Evolutionary conservation across 2,888 invertebrate species (phyloP), one percentile per base, ranked within the genome.

Genomic region (Dryomyza anilis): DNA sequence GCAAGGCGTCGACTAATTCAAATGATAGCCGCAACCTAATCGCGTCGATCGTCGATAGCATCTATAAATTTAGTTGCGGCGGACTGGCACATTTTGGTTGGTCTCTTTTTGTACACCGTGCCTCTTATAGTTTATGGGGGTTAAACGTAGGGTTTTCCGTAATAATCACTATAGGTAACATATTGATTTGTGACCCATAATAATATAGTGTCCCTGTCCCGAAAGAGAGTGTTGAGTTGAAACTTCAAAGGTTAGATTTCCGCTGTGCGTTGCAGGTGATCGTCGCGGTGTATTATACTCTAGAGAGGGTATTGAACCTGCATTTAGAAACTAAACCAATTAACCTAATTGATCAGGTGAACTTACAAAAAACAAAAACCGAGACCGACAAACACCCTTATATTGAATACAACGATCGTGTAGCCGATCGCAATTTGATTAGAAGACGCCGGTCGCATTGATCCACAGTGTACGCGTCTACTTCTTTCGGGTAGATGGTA

Each of bases 111-210:
- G n/a, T n/a, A n/a, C 16, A 55, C 3, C 16, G n/a, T 46, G 45
- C 16, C 10, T 58, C 45, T 29, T 45, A 30, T 58, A 30, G 45
- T 45, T 58, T 16, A n/a, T 58, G 46, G 10, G 33, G 7, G 48
- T 10, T 23, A 48, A 46, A n/a, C 1, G 48, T 33, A 21, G 10
- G 23, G 12, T 3, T 29, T 12, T 30, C 23, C n/a, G 59, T 60
- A 50, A 60, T 48, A 50, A 60, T 60, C 59, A 50, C 23, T 50
- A 36, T 60, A 23, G n/a, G 33, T 25, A 53, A n/a, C 45, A 71
- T 73, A 78, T 77, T 76, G 76, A 76, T 76, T 76, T 76, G 76
- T 76, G 77, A 71, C 78, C 78, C 71, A 69, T 76, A 76, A 76
- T 76, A 77, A 78, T 72, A 73, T 72, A 70, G 73, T 69, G 73